A percentile compares a stretch with the other conserved stretches of the same genome.
Evolutionary conservation across 2,113 vertebrate genomes (phyloP).

Genomic region (Paedocypris sp.): DNA sequence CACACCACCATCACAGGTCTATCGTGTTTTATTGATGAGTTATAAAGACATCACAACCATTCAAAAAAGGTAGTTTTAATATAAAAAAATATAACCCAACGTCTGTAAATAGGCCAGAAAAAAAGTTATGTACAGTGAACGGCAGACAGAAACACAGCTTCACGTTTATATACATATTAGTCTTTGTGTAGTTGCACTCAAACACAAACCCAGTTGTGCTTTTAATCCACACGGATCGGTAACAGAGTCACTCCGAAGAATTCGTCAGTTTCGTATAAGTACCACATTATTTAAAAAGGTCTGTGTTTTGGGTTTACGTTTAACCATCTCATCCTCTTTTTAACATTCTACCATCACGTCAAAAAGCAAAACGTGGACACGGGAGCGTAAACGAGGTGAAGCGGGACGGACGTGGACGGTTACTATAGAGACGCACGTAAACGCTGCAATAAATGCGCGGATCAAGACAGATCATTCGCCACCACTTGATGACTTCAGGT

Average conservation of each 20-base stretch:
- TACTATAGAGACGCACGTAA: too few species aligned
- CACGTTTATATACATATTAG: slow-evolving; percentile 50
- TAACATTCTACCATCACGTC: too few species aligned
- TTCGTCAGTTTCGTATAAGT: too few species aligned
- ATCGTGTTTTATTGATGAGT: slow-evolving; percentile 2
- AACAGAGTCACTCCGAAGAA: not conserved
- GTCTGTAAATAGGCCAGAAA: slow-evolving; percentile 51
- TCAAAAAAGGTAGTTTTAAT: slow-evolving; percentile 1
- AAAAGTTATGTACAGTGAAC: slow-evolving; percentile 60
- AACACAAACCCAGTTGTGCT: not conserved
- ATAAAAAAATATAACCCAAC: slow-evolving; percentile 57
- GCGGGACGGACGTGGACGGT: too few species aligned
- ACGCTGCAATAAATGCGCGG: too few species aligned
- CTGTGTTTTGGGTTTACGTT: too few species aligned
- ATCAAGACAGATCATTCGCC: too few species aligned
- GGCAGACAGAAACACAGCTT: slow-evolving; percentile 43
- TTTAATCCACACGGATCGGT: not conserved
- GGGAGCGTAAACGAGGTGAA: too few species aligned
- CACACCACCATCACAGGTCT: not conserved
- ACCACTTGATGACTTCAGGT: too few species aligned
- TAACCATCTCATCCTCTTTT: too few species aligned
- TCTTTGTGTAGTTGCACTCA: slow-evolving; percentile 20
- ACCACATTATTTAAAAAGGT: too few species aligned
- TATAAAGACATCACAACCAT: slow-evolving; percentile 14
- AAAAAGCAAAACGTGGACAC: too few species aligned